These are phyloP conservation scores for Dendrophyllia cribrosa DNA, from an alignment of 64 coral and sea anemone species.

Conservation along the genomic window DNA sequence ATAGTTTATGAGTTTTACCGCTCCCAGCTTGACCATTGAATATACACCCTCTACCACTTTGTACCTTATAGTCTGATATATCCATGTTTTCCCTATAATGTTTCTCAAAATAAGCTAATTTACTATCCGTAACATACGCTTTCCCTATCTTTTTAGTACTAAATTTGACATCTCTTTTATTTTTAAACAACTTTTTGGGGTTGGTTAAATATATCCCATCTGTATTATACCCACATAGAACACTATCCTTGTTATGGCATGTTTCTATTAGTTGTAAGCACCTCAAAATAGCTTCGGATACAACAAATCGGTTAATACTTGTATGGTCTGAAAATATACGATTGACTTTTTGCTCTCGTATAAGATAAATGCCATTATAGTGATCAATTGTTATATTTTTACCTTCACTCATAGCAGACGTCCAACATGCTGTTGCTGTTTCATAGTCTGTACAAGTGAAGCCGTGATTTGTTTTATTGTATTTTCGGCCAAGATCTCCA, in stretches of 20 bases:
- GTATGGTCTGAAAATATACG: neutral
- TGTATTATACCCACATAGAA: too few species aligned
- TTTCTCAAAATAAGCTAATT: slow-evolving; percentile 33
- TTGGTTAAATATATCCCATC: too few species aligned
- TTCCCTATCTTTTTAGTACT: too few species aligned
- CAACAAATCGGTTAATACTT: slow-evolving; percentile 37
- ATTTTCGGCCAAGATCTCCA: slow-evolving; percentile 21
- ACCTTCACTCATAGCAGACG: neutral
- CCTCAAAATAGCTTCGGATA: slow-evolving; percentile 8
- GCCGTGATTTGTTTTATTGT: neutral
- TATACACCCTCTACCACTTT: neutral
- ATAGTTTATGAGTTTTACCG: slow-evolving; percentile 21
- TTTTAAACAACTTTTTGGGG: too few species aligned
- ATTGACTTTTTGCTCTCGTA: neutral
- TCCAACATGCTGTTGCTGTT: slow-evolving; percentile 43
- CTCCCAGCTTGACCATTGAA: neutral
- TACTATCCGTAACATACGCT: neutral
- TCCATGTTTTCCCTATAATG: slow-evolving; percentile 35
- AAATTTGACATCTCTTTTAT: too few species aligned
- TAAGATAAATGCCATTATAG: neutral
- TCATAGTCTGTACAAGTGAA: slow-evolving; percentile 8
- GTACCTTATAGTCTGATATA: neutral
- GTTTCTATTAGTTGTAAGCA: neutral
- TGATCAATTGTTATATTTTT: slow-evolving; percentile 20
- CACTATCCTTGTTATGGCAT: too few species aligned